These are phyloP conservation scores for Margaritifera margaritifera DNA, from an alignment of 2,888 invertebrate species.

Conservation along the genomic window DNA sequence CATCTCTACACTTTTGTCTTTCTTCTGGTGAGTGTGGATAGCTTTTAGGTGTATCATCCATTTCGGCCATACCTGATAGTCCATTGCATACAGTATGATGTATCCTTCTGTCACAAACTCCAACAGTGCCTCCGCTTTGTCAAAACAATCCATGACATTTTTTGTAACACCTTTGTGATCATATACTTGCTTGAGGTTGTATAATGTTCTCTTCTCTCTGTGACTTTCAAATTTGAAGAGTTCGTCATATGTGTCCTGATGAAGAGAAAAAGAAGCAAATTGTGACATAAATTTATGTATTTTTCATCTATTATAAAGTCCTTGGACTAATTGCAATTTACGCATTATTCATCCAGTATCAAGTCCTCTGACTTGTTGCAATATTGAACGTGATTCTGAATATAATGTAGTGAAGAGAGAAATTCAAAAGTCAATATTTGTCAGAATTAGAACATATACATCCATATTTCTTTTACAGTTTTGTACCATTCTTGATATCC, in stretches of 20 bases:
- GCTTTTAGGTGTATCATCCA: conserved; percentile 6
- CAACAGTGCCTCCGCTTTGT: conserved; percentile 11
- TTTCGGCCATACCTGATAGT: not conserved
- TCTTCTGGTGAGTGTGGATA: not conserved
- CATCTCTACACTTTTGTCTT: not conserved
- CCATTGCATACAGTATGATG: conserved; percentile 9
- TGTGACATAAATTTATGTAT: not conserved
- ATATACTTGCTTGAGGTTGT: conserved; percentile 12
- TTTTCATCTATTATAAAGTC: too few relatives aligned
- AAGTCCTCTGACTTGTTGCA: too few relatives aligned
- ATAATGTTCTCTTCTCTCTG: conserved; percentile 21
- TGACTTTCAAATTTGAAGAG: conserved; percentile 14
- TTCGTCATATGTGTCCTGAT: conserved; percentile 20
- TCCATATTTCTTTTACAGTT: too few relatives aligned
- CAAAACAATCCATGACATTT: conserved; percentile 21
- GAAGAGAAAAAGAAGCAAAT: not conserved
- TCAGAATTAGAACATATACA: too few relatives aligned
- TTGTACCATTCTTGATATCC: too few relatives aligned
- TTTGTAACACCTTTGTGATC: conserved; percentile 11
- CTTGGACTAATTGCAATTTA: too few relatives aligned
- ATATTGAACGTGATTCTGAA: too few relatives aligned
- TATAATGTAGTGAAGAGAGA: too few relatives aligned
- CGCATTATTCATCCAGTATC: too few relatives aligned
- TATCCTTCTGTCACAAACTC: conserved; percentile 12
- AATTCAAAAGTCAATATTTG: too few relatives aligned